Evolutionary conservation across 2,113 vertebrate genomes (phyloP), one percentile per base, ranked within the genome.

Genomic region (Cichladusa arquata): DNA sequence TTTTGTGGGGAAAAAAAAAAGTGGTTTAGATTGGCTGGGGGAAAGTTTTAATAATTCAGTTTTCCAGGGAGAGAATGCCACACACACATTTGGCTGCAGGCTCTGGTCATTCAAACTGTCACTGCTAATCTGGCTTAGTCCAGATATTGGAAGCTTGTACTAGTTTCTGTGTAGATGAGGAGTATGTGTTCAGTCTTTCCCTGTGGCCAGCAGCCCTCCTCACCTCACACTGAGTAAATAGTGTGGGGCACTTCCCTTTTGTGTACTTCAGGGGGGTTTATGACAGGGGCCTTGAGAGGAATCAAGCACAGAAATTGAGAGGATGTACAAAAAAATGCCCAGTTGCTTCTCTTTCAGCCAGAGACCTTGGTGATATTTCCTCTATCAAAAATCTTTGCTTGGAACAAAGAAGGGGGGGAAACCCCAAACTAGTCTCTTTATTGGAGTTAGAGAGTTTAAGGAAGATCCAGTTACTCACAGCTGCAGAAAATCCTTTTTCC

Each of bases 171-270:
- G 47, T 31, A 33, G 25, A n/a, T 45, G 18, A 79, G 13, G 13
- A 90, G 23, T 45, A 36, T 3, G 11, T 57, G 4, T 61, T 93
- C 61, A 13, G 11, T 48, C 19, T 88, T 66, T 15, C 28, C 11
- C 28, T 77, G 5, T 29, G 42, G 64, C 65, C 33, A 53, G n/a
- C 45, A n/a, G 3, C 8, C 14, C 33, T 91, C 7, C 36, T 56
- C 29, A 54, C 26, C 33, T 73, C 34, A 22, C 19, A 5, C 20
- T 42, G n/a, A 47, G 33, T 61, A 72, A 64, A 67, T 8, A 26
- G 20, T 24, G 74, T 20, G 76, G 83, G 78, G 67, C 92, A 90
- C 74, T 71, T 92, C 98, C 98, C 97, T 98, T 98, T 98, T 90
- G 92, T 96, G 77, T 86, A 47, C 5, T 95, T 91, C 33, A 78